phyloP scores from a whole-genome alignment of 2,113 vertebrate genomes.

The Argyrosomus japonicus region DNA sequence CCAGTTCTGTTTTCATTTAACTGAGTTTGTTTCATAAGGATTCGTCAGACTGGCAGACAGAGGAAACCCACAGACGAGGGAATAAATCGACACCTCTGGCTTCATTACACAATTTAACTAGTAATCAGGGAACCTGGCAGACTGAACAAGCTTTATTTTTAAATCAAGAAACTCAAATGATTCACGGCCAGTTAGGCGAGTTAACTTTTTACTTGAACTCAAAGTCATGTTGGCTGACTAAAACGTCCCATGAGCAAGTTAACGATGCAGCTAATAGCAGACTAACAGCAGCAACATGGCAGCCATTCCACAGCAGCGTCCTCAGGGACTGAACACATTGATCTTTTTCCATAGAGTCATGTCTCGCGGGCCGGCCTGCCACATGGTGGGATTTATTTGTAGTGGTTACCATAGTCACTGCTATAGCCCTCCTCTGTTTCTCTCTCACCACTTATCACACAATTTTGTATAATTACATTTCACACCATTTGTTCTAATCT shows the following conservation, averaged over 20 bases:
- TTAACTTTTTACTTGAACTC: not conserved
- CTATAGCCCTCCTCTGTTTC: not conserved
- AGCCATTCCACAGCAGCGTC: constrained; percentile 1
- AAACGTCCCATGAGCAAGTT: constrained; percentile 26
- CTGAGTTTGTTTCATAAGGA: not conserved
- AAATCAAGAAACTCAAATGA: not conserved
- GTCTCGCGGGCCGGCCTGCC: constrained; percentile 7
- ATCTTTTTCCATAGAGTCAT: constrained; percentile 58
- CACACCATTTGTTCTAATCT: not conserved
- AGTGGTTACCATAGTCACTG: not conserved
- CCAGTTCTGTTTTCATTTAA: not conserved
- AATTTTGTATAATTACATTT: constrained; percentile 8
- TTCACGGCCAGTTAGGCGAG: not conserved
- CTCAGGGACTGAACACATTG: constrained; percentile 5
- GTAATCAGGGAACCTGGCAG: not conserved
- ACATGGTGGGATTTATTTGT: constrained; percentile 38
- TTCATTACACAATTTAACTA: not conserved
- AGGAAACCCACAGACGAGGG: not conserved
- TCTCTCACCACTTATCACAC: constrained; percentile 2
- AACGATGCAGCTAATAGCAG: constrained; percentile 28
- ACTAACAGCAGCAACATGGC: constrained; percentile 13
- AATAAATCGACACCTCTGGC: not conserved
- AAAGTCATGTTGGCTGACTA: not conserved
- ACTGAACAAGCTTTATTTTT: not conserved
- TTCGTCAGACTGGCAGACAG: not conserved